A percentile compares a stretch with the other conserved stretches of the same genome.
These are phyloP conservation scores for Chromis chromis DNA, from an alignment of 2,797 vertebrate species.

Conservation along the genomic window DNA sequence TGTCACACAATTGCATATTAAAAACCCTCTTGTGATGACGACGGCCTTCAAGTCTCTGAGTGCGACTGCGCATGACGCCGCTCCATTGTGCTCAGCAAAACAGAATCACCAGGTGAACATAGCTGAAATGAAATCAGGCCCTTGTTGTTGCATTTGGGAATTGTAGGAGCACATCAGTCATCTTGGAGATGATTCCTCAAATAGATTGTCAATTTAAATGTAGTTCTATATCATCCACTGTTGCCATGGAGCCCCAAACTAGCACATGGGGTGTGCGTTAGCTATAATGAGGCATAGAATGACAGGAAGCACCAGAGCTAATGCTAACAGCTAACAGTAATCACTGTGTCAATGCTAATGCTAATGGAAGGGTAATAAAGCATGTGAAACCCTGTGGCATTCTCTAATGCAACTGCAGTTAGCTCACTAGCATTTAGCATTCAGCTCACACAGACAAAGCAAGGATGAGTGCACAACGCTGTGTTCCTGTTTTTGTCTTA, in stretches of 20 bases:
- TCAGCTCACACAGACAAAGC: conserved; percentile 36
- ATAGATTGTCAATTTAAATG: conserved; percentile 33
- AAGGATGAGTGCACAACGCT: background rate
- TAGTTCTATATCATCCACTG: conserved; percentile 16
- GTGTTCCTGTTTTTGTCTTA: conserved; percentile 22
- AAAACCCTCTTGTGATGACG: conserved; percentile 40
- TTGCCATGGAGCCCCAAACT: conserved; percentile 45
- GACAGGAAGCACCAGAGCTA: conserved; percentile 35
- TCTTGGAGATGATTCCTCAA: conserved; percentile 10
- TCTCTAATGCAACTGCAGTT: conserved; percentile 3
- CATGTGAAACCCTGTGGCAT: conserved; percentile 42
- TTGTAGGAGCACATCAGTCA: conserved; percentile 10
- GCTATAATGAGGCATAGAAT: conserved; percentile 55
- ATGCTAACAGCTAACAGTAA: conserved; percentile 53
- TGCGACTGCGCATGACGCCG: conserved; percentile 4
- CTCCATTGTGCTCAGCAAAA: conserved; percentile 22
- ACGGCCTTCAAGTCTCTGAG: conserved; percentile 11
- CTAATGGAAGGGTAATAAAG: conserved; percentile 57
- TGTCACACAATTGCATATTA: conserved; percentile 56
- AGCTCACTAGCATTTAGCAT: conserved; percentile 44
- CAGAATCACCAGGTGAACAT: conserved; percentile 43
- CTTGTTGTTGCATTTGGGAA: conserved; percentile 32
- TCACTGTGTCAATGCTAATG: conserved; percentile 53
- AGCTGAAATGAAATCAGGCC: conserved; percentile 40
- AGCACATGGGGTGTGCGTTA: conserved; percentile 28